phyloP scores from a whole-genome alignment of 2,797 vertebrate species.

The Clarias platycephalus region DNA sequence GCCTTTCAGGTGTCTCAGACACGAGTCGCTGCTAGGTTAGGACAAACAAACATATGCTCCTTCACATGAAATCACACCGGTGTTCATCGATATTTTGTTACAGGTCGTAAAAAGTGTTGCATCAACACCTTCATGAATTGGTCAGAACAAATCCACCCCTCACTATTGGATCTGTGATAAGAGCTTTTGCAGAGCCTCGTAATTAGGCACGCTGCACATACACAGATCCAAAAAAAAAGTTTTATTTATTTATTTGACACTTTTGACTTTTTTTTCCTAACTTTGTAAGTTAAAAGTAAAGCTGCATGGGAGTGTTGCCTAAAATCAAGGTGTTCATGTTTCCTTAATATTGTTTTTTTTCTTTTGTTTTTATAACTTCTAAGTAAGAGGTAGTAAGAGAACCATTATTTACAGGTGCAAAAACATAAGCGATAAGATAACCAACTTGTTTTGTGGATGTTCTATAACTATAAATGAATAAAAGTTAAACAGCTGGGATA shows the following conservation, averaged over 20 bases:
- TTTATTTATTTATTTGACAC: no score
- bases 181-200: background rate
- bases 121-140: background rate
- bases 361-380: background rate
- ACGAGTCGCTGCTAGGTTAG: background rate
- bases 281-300: no score
- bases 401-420: background rate
- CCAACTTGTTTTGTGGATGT: background rate
- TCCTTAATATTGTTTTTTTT: background rate
- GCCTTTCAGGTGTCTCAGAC: background rate
- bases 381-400: background rate
- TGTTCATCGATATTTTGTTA: background rate
- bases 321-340: background rate
- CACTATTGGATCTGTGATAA: background rate
- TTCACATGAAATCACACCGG: background rate
- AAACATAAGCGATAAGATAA: background rate
- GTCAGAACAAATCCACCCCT: background rate
- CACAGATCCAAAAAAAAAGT: background rate
- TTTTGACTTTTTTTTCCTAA: no score
- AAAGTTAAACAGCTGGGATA: background rate
- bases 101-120: background rate
- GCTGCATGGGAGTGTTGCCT: no score
- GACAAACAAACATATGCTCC: background rate
- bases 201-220: background rate
- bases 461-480: background rate